Conservation (phyloP, 2,797 vertebrate genomes). For the Xerus rutilus region DNA sequence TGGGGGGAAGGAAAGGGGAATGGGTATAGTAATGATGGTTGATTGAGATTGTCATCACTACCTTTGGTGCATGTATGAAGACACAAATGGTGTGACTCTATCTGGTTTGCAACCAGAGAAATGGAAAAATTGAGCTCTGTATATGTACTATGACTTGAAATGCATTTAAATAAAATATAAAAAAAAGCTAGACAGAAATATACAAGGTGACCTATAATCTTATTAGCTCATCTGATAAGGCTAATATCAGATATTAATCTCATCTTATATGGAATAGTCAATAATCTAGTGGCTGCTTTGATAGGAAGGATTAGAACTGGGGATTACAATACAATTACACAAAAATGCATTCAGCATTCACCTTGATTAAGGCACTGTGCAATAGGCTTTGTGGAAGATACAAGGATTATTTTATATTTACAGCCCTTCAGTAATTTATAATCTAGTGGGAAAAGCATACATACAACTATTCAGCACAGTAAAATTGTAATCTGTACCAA, state of each 20-base stretch:
- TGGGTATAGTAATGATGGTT: no score
- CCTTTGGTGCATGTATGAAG: no score
- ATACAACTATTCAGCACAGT: background rate
- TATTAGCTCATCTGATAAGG: slow-evolving; percentile 1
- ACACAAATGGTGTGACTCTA: no score
- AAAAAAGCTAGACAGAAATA: slow-evolving; percentile 22
- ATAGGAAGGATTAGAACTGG: background rate
- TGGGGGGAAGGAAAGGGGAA: no score
- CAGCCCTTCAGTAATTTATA: background rate
- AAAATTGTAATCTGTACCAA: background rate
- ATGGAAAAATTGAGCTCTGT: no score
- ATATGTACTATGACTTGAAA: no score
- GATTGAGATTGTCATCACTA: no score
- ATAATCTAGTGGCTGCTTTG: slow-evolving; percentile 5
- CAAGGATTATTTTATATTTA: background rate
- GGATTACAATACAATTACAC: background rate
- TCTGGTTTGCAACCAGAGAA: no score
- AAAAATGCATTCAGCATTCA: slow-evolving; percentile 30
- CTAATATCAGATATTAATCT: slow-evolving; percentile 11
- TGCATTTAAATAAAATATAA: no score
- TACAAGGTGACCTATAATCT: background rate
- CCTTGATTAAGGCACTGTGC: background rate
- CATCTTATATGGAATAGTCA: slow-evolving; percentile 47
- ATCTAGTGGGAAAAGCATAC: slow-evolving; percentile 32
- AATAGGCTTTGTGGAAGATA: background rate